Percentiles rank a stretch among this genome's conserved stretches.
phyloP scores from a whole-genome alignment of 2,888 invertebrate species.

The Habrosyne pyritoides region DNA sequence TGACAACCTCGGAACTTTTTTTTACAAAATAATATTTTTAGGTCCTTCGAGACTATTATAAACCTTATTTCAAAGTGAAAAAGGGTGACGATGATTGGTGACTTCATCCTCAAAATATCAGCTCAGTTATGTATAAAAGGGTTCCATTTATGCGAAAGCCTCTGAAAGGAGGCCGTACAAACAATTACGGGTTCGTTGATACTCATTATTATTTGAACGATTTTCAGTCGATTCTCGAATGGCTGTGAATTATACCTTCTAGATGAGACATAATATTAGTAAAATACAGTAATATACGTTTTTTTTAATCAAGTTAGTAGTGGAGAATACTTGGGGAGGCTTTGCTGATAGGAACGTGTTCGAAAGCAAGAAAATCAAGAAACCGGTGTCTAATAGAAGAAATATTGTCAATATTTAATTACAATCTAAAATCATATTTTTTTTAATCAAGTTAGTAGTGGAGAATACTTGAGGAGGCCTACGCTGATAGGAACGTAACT shows the following conservation, averaged over 20 bases:
- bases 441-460: too few species aligned
- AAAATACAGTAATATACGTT: not conserved
- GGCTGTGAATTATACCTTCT: not conserved
- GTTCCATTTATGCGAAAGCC: not conserved
- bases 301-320: too few species aligned
- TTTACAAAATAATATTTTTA: too few species aligned
- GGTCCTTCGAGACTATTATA: not conserved
- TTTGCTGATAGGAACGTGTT: too few species aligned
- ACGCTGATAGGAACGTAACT: too few species aligned
- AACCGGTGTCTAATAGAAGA: too few species aligned
- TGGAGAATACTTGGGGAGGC: too few species aligned
- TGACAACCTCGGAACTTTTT: too few species aligned
- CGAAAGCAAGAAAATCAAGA: too few species aligned
- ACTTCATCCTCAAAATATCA: not conserved
- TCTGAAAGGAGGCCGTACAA: not conserved
- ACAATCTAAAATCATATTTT: too few species aligned
- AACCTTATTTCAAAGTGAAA: not conserved
- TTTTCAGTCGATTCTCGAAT: not conserved
- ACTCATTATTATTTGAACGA: constrained; percentile 35
- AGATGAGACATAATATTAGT: not conserved
- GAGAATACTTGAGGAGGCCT: too few species aligned
- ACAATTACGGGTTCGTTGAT: constrained; percentile 22
- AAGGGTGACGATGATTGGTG: not conserved
- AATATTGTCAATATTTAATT: too few species aligned
- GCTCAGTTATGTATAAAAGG: not conserved